Percentiles rank a stretch among this genome's conserved stretches.
Conservation (phyloP, 2,113 vertebrate genomes). For the Anhinga anhinga region DNA sequence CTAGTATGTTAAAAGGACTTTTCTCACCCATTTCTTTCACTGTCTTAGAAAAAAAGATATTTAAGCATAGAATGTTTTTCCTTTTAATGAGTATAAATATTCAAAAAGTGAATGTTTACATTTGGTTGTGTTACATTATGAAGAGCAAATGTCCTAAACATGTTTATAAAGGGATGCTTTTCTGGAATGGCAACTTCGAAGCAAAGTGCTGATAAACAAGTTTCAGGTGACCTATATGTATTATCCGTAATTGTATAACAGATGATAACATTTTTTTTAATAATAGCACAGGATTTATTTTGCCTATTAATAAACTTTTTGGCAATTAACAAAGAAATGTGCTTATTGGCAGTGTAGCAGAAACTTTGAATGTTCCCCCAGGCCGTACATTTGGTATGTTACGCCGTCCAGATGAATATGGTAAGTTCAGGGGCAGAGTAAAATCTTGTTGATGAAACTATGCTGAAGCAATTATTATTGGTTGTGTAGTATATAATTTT, state of each 20-base stretch:
- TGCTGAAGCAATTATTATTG: background rate
- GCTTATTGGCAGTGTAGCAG: slow-evolving; percentile 68
- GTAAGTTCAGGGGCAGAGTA: slow-evolving; percentile 51
- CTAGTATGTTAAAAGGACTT: background rate
- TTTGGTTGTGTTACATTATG: background rate
- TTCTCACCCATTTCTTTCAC: background rate
- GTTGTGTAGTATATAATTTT: background rate
- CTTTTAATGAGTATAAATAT: background rate
- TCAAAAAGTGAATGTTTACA: background rate
- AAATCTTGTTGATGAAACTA: background rate
- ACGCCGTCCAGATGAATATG: slow-evolving; percentile 34
- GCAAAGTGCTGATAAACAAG: background rate
- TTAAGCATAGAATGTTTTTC: background rate
- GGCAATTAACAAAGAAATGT: slow-evolving; percentile 1
- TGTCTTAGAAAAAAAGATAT: background rate
- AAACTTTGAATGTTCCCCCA: slow-evolving; percentile 68
- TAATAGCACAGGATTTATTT: background rate
- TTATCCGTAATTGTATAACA: background rate
- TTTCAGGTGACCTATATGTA: background rate
- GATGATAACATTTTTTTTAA: background rate
- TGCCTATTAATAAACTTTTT: background rate
- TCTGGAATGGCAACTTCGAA: background rate
- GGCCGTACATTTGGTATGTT: slow-evolving; percentile 70
- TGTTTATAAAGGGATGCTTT: background rate
- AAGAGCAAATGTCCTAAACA: background rate